phyloP scores from a whole-genome alignment of 2,888 invertebrate genomes.

The Heterodera filipjevi region DNA sequence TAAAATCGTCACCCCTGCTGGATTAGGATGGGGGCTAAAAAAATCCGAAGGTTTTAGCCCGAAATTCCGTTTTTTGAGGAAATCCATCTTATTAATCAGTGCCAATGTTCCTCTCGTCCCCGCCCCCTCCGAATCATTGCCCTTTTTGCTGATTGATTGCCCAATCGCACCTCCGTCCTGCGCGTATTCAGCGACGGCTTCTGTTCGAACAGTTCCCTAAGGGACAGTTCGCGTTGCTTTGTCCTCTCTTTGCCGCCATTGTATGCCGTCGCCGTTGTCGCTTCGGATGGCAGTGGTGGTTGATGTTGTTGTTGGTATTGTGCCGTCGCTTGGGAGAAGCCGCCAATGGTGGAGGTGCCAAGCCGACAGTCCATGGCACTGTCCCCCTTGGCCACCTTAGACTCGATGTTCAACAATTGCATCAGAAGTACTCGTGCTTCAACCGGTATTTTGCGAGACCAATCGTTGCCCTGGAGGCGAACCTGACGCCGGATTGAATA shows the following conservation, averaged over 20 bases:
- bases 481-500: too few species aligned
- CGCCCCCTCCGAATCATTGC: too few species aligned
- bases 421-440: conserved; percentile 61
- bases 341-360: background rate
- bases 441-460: conserved; percentile 63
- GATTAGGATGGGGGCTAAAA: too few species aligned
- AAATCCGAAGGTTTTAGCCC: too few species aligned
- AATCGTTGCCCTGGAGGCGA: conserved; percentile 63
- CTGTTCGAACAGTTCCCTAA: conserved; percentile 62
- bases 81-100: too few species aligned
- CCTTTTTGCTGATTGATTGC: too few species aligned
- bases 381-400: conserved; percentile 55
- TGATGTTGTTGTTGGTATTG: background rate
- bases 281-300: background rate
- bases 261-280: conserved; percentile 15
- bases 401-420: conserved; percentile 63
- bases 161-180: conserved; percentile 51
- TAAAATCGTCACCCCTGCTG: too few species aligned
- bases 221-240: conserved; percentile 42
- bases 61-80: too few species aligned
- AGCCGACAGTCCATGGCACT: background rate
- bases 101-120: background rate
- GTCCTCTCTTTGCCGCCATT: background rate
- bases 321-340: background rate
- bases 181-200: conserved; percentile 52